phyloP scores from a whole-genome alignment of 2,888 invertebrate species.

The Papilio protenor region DNA sequence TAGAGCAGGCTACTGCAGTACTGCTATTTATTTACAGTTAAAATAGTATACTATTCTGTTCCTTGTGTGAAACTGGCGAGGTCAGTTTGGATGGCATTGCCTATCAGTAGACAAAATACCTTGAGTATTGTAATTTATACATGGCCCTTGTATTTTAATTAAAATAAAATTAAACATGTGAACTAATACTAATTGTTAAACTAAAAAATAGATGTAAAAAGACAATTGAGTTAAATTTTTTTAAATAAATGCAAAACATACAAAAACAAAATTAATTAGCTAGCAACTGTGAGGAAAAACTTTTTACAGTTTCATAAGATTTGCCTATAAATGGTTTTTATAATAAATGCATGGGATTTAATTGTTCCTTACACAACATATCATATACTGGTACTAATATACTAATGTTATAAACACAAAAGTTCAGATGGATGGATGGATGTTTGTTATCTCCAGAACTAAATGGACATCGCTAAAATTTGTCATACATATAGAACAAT shows the following conservation, averaged over 20 bases:
- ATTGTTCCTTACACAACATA: no score
- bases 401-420: no score
- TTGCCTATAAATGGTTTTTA: not conserved
- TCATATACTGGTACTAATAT: no score
- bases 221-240: no score
- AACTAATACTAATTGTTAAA: no score
- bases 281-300: not conserved
- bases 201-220: not conserved
- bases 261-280: not conserved
- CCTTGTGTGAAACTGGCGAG: not conserved
- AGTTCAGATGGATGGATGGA: no score
- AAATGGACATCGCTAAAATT: no score
- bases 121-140: no score
- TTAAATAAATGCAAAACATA: not conserved
- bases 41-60: not conserved
- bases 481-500: no score
- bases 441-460: no score
- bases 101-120: not conserved
- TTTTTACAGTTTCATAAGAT: not conserved
- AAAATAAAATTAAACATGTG: not conserved
- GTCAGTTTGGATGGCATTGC: not conserved
- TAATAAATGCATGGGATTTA: no score
- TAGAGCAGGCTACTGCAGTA: not conserved
- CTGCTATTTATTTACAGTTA: not conserved
- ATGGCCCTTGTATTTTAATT: no score